Base-by-base conservation (phyloP, 2,113 vertebrate species). In the Brachirus orientalis region DNA sequence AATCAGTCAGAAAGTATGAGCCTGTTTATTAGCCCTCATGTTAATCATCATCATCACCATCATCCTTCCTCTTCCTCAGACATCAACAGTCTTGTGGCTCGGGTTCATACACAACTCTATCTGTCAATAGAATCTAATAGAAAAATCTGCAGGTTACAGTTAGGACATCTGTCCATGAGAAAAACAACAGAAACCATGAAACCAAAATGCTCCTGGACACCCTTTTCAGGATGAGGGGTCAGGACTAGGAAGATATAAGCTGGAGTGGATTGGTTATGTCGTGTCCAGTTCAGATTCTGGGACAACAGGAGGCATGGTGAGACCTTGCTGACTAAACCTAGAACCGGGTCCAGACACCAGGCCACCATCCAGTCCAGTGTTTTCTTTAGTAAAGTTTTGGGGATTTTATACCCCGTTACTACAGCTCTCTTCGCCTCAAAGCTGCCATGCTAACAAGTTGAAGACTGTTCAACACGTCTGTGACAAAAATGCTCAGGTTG, bases 91-190 rank as follows among this genome's bases (percentile, higher is more conserved):
- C 77, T 74, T 38, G 72, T 82, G 86, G 79, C 81, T 77, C 63
- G 77, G 81, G 75, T 81, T 83, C 88, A 83, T 55, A 88, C 82
- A 84, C 76, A 82, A 75, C 83, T 80, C 66, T 76, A 72, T 83
- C 85, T 54, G 83, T 85, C 79, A 83, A 89, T 85, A 86, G 82
- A 88, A 83, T 89, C 84, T 83, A 84, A 85, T 90, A 89, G 85
- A 89, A 91, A 90, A 89, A 87, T 87, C 86, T 89, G 81, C 69
- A 88, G 80, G 82, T 88, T 87, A 88, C 75, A 89, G 79, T 86
- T 76, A 33, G 78, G 85, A 87, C 87, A 2, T 82, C 16, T 12
- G 83, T 83, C 79, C 84, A 54, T 87, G 87, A 88, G 84, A 89
- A 89, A 86, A 89, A 82, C 64, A 85, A 90, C 77, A 88, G 71